These are phyloP conservation scores for Heptranchias perlo DNA, from an alignment of 2,113 vertebrate genomes.

Conservation along the genomic window DNA sequence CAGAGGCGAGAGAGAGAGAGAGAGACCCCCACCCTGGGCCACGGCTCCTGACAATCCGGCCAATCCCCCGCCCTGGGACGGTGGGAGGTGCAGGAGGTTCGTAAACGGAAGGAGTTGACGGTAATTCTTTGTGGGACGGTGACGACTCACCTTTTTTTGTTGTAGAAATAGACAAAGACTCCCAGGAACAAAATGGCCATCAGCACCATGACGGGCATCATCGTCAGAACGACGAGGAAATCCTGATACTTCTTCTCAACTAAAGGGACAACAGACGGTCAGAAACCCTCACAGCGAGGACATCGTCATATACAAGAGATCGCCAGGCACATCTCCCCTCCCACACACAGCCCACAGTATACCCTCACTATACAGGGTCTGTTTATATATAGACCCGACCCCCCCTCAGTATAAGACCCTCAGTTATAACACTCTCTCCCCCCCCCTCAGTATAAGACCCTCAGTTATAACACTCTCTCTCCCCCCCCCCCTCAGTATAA, in stretches of 20 bases:
- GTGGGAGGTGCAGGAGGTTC: no score
- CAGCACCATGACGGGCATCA: conserved; percentile 57
- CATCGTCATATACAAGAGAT: no score
- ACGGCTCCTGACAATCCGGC: background rate
- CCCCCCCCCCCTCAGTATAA: no score
- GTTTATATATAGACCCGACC: no score
- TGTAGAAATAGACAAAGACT: conserved; percentile 55
- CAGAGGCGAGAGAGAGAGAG: no score
- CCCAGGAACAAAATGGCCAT: conserved; percentile 54
- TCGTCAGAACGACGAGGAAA: conserved; percentile 53
- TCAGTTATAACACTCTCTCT: no score
- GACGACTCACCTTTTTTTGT: conserved; percentile 55
- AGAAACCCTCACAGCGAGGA: background rate
- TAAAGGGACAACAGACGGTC: conserved; percentile 31
- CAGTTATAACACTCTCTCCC: no score
- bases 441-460: no score
- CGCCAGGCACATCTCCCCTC: background rate
- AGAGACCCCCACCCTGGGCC: background rate
- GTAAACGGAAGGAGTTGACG: no score
- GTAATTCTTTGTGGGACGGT: background rate
- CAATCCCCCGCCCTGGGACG: background rate
- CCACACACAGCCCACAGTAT: background rate
- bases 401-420: no score
- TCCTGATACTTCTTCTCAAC: conserved; percentile 56
- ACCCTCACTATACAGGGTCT: no score